Evolutionary conservation across 2,888 invertebrate genomes (phyloP), one percentile per base, ranked within the genome.

Genomic region (Monochamus alternatus): DNA sequence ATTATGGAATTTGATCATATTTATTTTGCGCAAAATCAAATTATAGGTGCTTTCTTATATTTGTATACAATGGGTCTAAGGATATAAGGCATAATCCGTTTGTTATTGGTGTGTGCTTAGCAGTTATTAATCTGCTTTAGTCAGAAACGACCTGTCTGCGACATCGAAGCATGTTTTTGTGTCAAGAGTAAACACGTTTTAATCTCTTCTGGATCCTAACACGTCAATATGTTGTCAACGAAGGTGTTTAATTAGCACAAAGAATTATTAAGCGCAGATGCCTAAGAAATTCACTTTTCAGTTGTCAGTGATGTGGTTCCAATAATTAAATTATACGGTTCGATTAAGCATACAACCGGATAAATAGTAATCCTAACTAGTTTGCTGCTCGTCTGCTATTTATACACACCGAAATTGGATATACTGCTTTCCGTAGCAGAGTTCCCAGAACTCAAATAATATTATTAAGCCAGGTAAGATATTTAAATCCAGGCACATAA

Each of bases 381-480:
- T 47, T 47, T 47, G 55, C 22, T 55, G n/a, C 55, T 22, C 22
- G 14, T 55, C 55, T 38, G 38, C 38, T 55, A 55, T 14, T 22
- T 55, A 55, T 22, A n/a, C 22, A 55, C 5, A 55, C 55, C 22
- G 14, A 55, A 55, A 55, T 22, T 47, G 47, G 47, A 22, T 55
- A 14, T 38, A 38, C 38, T 38, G 38, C 38, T 38, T 38, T 38
- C 38, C 38, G 38, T 38, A n/a, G 55, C 55, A 12, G 47, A 55
- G 14, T 55, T 55, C 14, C 55, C 55, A 55, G 55, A 55, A 55
- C 55, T 22, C 14, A 22, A 55, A 55, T 14, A 14, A 55, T 55
- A 22, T 55, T 55, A 55, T 55, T 55, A 55, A 55, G 55, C n/a
- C 55, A n/a, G 22, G 55, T n/a, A 14, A 55, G 14, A 55, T 55